Evolutionary conservation across 2,888 invertebrate genomes (phyloP).

Genomic region (Scrobipalpa costella): DNA sequence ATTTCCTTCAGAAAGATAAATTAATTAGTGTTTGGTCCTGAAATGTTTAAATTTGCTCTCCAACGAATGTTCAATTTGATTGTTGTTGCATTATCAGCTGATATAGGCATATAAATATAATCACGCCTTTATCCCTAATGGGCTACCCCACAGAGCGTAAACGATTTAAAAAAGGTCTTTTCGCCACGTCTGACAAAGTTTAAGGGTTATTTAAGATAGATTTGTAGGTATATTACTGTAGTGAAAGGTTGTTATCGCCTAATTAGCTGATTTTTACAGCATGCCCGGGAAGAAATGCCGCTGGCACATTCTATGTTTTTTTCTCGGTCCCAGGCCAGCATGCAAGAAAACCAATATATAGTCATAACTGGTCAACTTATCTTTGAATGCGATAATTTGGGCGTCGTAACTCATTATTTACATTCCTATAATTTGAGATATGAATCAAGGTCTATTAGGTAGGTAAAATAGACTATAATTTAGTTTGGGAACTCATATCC

Average conservation of each 20-base stretch:
- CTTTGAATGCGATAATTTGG: neutral
- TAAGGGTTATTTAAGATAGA: too few relatives aligned
- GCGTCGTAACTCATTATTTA: neutral
- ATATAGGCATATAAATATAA: neutral
- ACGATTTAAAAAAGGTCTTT: too few relatives aligned
- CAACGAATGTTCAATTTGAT: neutral
- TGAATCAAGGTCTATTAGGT: constrained; percentile 31
- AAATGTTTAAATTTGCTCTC: neutral
- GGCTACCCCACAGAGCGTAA: too few relatives aligned
- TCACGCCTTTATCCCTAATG: too few relatives aligned
- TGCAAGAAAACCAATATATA: too few relatives aligned
- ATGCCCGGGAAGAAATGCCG: too few relatives aligned
- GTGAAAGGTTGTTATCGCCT: too few relatives aligned
- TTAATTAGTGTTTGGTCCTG: neutral
- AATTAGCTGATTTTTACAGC: too few relatives aligned
- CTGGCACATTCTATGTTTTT: too few relatives aligned
- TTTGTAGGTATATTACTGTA: too few relatives aligned
- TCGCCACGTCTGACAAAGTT: too few relatives aligned
- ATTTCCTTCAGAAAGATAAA: neutral
- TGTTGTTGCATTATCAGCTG: neutral
- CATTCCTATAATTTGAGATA: constrained; percentile 14
- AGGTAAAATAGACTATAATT: constrained; percentile 42
- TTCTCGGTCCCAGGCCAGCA: too few relatives aligned
- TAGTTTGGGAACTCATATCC: constrained; percentile 51
- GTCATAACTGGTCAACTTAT: neutral